Evolutionary conservation across 2,888 invertebrate genomes (phyloP).

Genomic region (Drosophila meridiana): DNA sequence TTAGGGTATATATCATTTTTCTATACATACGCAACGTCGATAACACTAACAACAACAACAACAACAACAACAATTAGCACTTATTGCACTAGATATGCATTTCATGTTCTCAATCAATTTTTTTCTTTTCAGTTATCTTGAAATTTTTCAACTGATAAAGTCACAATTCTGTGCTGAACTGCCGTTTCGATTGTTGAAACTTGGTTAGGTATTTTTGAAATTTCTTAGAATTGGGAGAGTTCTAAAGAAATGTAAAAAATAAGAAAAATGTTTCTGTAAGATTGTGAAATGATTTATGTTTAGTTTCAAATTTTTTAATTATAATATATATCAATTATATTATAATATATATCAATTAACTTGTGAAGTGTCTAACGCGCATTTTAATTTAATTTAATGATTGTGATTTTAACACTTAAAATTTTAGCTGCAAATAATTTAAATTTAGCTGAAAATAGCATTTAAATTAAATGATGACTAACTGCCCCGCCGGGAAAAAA

Average conservation of each 20-base stretch:
- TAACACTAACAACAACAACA: conserved; percentile 11
- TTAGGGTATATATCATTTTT: not conserved
- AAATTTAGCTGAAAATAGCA: not conserved
- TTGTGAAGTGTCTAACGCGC: too few relatives aligned
- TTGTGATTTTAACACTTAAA: too few relatives aligned
- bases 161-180: conserved; percentile 20
- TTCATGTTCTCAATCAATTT: conserved; percentile 32
- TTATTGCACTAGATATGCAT: conserved; percentile 47
- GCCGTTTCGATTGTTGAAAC: conserved; percentile 25
- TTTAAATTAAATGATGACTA: not conserved
- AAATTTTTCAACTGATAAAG: conserved; percentile 31
- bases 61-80: conserved; percentile 25
- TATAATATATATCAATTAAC: too few relatives aligned
- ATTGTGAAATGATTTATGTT: too few relatives aligned
- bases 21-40: conserved; percentile 18
- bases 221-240: conserved; percentile 16
- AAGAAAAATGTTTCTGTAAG: too few relatives aligned
- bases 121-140: conserved; percentile 56
- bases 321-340: too few relatives aligned
- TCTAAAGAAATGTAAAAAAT: not conserved
- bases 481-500: not conserved
- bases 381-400: too few relatives aligned
- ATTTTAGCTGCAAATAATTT: not conserved
- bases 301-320: too few relatives aligned
- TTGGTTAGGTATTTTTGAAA: not conserved